Base-by-base conservation (phyloP, 2,888 invertebrate genomes). In the Matsumyia berberina region DNA sequence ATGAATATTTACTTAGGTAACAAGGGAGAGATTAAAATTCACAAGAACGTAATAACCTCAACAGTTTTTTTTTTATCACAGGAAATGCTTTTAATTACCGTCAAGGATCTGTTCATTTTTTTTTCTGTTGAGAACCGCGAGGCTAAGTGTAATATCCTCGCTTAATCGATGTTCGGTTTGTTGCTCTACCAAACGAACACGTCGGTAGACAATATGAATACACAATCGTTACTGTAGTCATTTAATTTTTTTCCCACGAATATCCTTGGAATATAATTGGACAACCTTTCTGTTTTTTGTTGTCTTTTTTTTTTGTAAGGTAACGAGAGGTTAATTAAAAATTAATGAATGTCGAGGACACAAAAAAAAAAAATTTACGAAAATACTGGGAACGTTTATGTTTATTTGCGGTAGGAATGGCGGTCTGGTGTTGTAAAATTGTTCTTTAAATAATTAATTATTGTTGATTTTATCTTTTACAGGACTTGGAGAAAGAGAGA, bases 261-360 rank as follows among this genome's bases (percentile, higher is more conserved):
- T 24, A 24, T n/a, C 24, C 51, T 31, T 51, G 29, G 6, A 72
- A 51, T 39, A 51, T 72, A 72, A 72, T 51, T 49, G 60, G 9
- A 58, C 39, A 51, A 31, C 60, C 42, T 72, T n/a, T n/a, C n/a
- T n/a, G n/a, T n/a, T n/a, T n/a, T n/a, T 24, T 24, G 24, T 24
- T 24, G 24, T 24, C 4, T 24, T 24, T 72, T 24, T 24, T 24
- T 72, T 29, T 58, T 49, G 37, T 51, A 7, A 8, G 55, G 0
- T 35, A 72, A 53, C 58, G 39, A 31, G 33, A 51, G 24, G 72
- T 72, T 60, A 60, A 72, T 72, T 72, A 72, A 72, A 72, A 72
- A 72, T 72, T 72, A 37, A 72, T 35, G 29, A 49, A 9, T 51
- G 31, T 33, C 31, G 33, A 8, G 9, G 42, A 33, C 12, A 35